Conservation (phyloP, 2,888 invertebrate genomes). For the Papilio gigon region DNA sequence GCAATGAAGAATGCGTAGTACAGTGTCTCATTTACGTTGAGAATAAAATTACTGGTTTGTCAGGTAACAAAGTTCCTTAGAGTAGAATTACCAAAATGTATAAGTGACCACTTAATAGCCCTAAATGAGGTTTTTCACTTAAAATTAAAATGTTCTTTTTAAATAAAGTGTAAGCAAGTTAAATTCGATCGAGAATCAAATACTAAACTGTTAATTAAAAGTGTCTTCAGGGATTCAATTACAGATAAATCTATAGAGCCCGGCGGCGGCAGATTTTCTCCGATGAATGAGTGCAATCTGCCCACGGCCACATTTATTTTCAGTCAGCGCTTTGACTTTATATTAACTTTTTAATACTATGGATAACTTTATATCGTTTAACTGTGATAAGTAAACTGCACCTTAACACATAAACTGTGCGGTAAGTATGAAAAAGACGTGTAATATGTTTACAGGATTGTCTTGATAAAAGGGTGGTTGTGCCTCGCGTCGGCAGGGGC, state of each 20-base stretch:
- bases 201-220: constrained; percentile 32
- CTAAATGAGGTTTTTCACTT: not conserved
- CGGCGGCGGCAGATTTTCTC: constrained; percentile 5
- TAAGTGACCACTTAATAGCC: too few relatives aligned
- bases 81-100: too few relatives aligned
- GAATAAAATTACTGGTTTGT: too few relatives aligned
- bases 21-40: too few relatives aligned
- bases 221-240: constrained; percentile 33
- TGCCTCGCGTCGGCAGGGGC: too few relatives aligned
- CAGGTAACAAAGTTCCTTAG: too few relatives aligned
- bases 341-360: constrained; percentile 14
- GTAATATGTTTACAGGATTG: too few relatives aligned
- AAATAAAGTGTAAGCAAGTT: constrained; percentile 14
- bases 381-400: not conserved
- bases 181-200: constrained; percentile 25
- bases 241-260: constrained; percentile 29
- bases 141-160: not conserved
- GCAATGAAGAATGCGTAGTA: too few relatives aligned
- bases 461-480: too few relatives aligned
- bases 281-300: constrained; percentile 30
- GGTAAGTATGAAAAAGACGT: too few relatives aligned
- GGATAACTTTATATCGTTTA: not conserved
- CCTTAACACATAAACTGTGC: too few relatives aligned
- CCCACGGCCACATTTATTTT: constrained; percentile 8
- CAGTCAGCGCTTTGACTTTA: constrained; percentile 16